These are phyloP conservation scores for Decapterus maruadsi DNA, from an alignment of 2,797 vertebrate species.

Conservation along the genomic window DNA sequence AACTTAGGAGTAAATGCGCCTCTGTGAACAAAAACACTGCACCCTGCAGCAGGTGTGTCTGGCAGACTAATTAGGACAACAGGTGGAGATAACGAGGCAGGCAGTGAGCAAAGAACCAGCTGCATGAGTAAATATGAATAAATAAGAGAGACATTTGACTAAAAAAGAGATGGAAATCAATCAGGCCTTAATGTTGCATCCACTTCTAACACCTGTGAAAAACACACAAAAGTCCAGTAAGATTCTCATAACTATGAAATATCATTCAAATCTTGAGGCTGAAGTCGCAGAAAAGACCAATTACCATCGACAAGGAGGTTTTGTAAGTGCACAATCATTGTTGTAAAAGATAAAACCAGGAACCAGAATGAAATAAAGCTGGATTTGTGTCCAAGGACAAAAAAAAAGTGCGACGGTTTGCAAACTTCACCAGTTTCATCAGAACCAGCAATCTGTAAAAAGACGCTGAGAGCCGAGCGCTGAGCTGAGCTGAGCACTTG, in stretches of 20 bases:
- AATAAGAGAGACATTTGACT: not conserved
- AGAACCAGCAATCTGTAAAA: conserved; percentile 28
- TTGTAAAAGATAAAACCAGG: not conserved
- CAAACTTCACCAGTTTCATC: conserved; percentile 14
- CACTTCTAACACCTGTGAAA: not conserved
- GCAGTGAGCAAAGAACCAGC: not conserved
- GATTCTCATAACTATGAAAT: no score
- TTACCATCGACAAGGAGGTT: not conserved
- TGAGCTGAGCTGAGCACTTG: not conserved
- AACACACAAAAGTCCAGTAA: no score
- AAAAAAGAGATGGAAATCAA: not conserved
- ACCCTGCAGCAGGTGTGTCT: conserved; percentile 1
- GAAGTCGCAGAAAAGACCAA: no score
- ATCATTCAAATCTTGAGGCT: no score
- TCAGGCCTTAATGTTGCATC: not conserved
- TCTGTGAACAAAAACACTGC: not conserved
- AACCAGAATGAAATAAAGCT: conserved; percentile 2
- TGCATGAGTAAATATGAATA: not conserved
- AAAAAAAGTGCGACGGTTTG: not conserved
- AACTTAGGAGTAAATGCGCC: not conserved
- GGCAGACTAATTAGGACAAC: not conserved
- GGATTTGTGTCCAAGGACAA: not conserved
- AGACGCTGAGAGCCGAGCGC: not conserved
- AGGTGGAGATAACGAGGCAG: conserved; percentile 6
- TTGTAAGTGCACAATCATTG: not conserved